Evolutionary conservation across 2,888 invertebrate species (phyloP), one percentile per base, ranked within the genome.

Genomic region (Synergus gifuensis): DNA sequence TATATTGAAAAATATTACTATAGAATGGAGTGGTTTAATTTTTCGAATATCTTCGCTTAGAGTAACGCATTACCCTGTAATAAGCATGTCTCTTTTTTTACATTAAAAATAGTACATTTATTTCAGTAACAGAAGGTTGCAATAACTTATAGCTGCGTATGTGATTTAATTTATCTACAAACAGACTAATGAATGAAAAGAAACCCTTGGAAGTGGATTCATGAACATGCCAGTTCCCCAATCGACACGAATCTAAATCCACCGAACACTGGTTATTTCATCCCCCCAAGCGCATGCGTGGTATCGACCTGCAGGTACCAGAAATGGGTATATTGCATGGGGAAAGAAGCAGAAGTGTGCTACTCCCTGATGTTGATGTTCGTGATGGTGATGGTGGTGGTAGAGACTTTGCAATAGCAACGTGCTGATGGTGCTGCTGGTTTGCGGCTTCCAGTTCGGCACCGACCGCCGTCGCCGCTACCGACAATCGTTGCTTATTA

Each of bases 261-360:
- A 79, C 76, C 80, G 66, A 83, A 80, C 76, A 81, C 77, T 78
- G 77, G 79, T 73, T 36, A 36, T 36, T 82, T 81, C 58, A 76
- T 76, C 62, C 76, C 76, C 58, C 78, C 76, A 78, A 78, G 88
- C 89, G 89, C 89, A 89, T 86, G 88, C 88, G 88, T 88, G 86
- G 81, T 89, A 89, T 89, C 89, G 89, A 89, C 89, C 88, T 86
- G 87, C 81, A 78, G 81, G 81, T 79, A 77, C 78, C 76, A 81
- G 78, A 40, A 81, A 79, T 79, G 81, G 81, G 77, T 78, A 76
- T 79, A 82, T 76, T 79, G 81, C 79, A 82, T 81, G 81, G 78
- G 60, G 46, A 60, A 60, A 60, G 46, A 78, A 42, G 60, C 9
- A 58, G 82, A 78, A 82, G 79, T 80, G 79, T 81, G 78, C 77